Percentiles rank a stretch among this genome's conserved stretches.
Evolutionary conservation across 2,797 vertebrate genomes (phyloP).

Genomic region (Arnoldichthys spilopterus): DNA sequence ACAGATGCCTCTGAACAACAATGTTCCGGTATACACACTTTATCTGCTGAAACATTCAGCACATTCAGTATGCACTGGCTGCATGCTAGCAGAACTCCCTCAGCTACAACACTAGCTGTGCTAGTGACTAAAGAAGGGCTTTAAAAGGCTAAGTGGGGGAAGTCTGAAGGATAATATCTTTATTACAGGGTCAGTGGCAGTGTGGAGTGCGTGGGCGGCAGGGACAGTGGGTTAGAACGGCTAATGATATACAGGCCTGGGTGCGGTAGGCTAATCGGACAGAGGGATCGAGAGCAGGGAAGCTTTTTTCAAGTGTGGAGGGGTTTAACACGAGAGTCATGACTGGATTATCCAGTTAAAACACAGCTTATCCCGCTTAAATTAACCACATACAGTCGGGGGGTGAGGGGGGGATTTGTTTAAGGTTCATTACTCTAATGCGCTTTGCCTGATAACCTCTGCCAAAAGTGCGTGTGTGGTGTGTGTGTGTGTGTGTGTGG

Average conservation of each 20-base stretch:
- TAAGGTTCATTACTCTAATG: conserved; percentile 53
- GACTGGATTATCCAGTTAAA: conserved; percentile 56
- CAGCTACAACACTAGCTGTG: not conserved
- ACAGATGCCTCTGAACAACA: not conserved
- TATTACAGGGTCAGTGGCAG: not conserved
- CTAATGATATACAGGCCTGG: not conserved
- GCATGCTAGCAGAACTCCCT: not conserved
- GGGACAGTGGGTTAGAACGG: not conserved
- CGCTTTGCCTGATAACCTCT: conserved; percentile 18
- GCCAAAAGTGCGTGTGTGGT: not conserved
- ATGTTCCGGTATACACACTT: not conserved
- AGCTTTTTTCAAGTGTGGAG: conserved; percentile 24
- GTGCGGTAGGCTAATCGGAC: not conserved
- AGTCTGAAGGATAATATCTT: conserved; percentile 3
- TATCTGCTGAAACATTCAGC: not conserved
- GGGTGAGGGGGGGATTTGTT: conserved; percentile 44
- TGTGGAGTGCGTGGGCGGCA: not conserved
- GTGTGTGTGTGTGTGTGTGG: conserved; percentile 19
- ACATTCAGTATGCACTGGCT: not conserved
- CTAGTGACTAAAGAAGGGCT: not conserved
- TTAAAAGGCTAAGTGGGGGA: not conserved
- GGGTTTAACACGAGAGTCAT: conserved; percentile 49
- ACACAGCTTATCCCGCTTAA: conserved; percentile 51
- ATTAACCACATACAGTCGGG: conserved; percentile 49
- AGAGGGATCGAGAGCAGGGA: conserved; percentile 9